Conservation (phyloP, 1,140 invertebrate genomes). For the Zophobas morio region DNA sequence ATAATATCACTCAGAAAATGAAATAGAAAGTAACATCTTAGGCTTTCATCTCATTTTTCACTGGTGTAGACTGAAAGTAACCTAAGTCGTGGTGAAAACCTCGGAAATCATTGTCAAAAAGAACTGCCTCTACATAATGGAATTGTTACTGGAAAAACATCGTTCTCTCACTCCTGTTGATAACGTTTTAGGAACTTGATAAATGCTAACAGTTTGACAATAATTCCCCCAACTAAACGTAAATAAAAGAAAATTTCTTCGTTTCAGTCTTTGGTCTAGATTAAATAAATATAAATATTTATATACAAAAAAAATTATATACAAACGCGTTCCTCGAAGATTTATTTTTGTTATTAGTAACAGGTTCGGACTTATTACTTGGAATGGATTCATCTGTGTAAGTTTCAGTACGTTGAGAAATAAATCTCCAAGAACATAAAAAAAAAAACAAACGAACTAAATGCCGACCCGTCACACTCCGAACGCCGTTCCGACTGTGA, state of each 20-base stretch:
- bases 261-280: slow-evolving; percentile 65
- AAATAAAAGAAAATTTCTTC: slow-evolving; percentile 59
- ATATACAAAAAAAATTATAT: slow-evolving; percentile 60
- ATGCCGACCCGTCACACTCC: neutral
- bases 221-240: slow-evolving; percentile 54
- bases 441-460: neutral
- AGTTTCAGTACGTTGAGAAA: slow-evolving; percentile 27
- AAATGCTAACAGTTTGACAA: slow-evolving; percentile 52
- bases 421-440: slow-evolving; percentile 18
- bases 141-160: slow-evolving; percentile 7
- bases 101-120: slow-evolving; percentile 43
- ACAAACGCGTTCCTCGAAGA: slow-evolving; percentile 46
- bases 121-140: slow-evolving; percentile 18
- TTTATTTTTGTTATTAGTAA: slow-evolving; percentile 21
- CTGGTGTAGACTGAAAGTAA: slow-evolving; percentile 30
- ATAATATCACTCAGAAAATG: slow-evolving; percentile 64
- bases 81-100: slow-evolving; percentile 38
- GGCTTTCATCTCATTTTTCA: slow-evolving; percentile 43
- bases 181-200: slow-evolving; percentile 41
- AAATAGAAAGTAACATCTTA: slow-evolving; percentile 49
- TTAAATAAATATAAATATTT: slow-evolving; percentile 62
- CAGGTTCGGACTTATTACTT: slow-evolving; percentile 11
- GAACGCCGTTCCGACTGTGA: neutral
- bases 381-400: slow-evolving; percentile 22
- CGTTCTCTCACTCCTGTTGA: slow-evolving; percentile 1